phyloP scores from a whole-genome alignment of 2,888 invertebrate species.

The Tenthredo livida region DNA sequence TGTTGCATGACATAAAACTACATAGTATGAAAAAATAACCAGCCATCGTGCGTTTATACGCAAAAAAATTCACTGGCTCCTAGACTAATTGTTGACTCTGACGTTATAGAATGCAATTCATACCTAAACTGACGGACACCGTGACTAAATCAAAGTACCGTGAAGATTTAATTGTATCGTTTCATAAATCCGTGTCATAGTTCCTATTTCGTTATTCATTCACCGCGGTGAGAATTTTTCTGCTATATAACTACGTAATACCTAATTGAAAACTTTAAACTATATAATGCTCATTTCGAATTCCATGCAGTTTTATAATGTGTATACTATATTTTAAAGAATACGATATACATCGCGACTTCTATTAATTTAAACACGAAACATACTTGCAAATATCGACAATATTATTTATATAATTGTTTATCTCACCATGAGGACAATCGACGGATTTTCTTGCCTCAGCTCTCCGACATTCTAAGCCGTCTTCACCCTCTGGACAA shows the following conservation, averaged over 20 bases:
- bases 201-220: not conserved
- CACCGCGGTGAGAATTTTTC: not conserved
- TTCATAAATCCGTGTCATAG: conserved; percentile 19
- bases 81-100: conserved; percentile 54
- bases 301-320: too few species aligned
- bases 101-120: conserved; percentile 43
- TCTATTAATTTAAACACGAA: not conserved
- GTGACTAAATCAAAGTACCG: conserved; percentile 31
- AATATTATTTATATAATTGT: not conserved
- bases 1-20: too few species aligned
- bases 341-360: not conserved
- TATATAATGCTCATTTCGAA: too few species aligned
- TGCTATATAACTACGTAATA: too few species aligned
- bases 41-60: too few species aligned
- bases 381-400: not conserved
- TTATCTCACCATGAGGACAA: conserved; percentile 74
- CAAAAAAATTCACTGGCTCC: too few species aligned
- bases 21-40: too few species aligned
- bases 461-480: conserved; percentile 75
- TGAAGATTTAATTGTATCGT: conserved; percentile 35
- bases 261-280: not conserved
- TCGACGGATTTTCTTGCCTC: conserved; percentile 76
- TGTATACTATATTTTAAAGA: not conserved
- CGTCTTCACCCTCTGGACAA: conserved; percentile 76
- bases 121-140: not conserved